Conservation (phyloP, 2,113 vertebrate genomes). For the Epinephelus moara region DNA sequence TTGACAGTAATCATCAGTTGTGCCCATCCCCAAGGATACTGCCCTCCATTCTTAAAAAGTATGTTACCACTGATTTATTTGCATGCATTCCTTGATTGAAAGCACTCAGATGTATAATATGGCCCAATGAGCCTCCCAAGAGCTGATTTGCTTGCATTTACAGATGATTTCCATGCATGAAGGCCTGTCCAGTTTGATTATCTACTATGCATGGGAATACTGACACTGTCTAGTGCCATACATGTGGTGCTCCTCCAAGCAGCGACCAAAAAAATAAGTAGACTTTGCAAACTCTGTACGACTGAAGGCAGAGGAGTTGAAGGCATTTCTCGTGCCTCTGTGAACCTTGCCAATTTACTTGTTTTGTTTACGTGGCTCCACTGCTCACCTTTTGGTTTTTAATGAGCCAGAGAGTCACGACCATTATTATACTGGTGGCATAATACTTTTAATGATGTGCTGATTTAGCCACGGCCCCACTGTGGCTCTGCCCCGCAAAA, state of each 20-base stretch:
- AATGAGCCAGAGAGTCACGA: slow-evolving; percentile 60
- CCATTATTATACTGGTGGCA: slow-evolving; percentile 44
- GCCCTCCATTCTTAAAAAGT: neutral
- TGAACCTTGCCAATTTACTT: slow-evolving; percentile 54
- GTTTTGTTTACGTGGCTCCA: slow-evolving; percentile 65
- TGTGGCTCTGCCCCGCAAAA: slow-evolving; percentile 28
- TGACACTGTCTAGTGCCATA: slow-evolving; percentile 24
- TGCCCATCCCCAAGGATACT: neutral
- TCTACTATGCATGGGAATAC: slow-evolving; percentile 20
- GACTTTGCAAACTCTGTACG: slow-evolving; percentile 1
- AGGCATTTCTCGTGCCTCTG: slow-evolving; percentile 13
- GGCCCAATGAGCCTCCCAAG: neutral
- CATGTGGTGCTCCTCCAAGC: slow-evolving; percentile 26
- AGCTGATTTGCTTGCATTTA: neutral
- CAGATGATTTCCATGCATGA: slow-evolving; percentile 14
- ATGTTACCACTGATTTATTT: neutral
- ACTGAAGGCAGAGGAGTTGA: slow-evolving; percentile 14
- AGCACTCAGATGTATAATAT: neutral
- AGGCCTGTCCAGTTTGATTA: slow-evolving; percentile 13
- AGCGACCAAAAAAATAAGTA: neutral
- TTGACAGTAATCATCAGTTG: slow-evolving; percentile 11
- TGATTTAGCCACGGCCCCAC: slow-evolving; percentile 34
- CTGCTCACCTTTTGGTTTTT: slow-evolving; percentile 66
- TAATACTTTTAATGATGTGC: slow-evolving; percentile 68
- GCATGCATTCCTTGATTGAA: neutral